These are phyloP conservation scores for Onychomys torridus DNA, from an alignment of 2,797 vertebrate species.

Conservation along the genomic window DNA sequence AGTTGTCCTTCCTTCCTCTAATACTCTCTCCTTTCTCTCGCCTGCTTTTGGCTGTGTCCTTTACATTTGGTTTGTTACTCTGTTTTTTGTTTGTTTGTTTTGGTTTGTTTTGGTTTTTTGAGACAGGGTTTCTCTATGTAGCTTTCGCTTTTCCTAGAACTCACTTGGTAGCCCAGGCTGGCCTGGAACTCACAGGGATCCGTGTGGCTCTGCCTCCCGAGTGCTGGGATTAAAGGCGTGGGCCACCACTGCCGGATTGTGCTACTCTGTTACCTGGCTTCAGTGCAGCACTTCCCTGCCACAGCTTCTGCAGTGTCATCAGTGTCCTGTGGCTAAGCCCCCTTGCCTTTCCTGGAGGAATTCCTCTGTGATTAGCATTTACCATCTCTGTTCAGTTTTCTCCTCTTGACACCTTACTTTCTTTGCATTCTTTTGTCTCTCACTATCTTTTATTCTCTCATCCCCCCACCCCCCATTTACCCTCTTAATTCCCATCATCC, in stretches of 20 bases:
- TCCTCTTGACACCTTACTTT: background rate
- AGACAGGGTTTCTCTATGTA: no score
- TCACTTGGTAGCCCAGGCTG: no score
- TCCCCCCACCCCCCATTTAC: background rate
- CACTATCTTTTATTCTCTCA: background rate
- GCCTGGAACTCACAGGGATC: no score
- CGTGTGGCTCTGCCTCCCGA: no score
- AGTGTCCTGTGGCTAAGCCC: background rate
- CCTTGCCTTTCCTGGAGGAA: background rate
- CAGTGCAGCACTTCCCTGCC: background rate
- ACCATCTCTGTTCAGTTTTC: background rate
- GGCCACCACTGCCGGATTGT: no score
- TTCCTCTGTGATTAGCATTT: background rate
- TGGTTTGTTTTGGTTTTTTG: no score
- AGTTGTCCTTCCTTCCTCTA: background rate
- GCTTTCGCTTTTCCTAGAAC: no score
- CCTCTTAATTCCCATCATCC: background rate
- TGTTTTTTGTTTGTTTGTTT: no score
- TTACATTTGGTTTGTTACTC: background rate
- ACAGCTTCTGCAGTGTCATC: background rate
- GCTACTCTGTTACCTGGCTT: background rate
- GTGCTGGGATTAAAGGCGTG: no score
- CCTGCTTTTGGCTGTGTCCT: background rate
- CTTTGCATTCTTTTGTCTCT: background rate
- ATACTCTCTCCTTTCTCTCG: background rate